Conservation (phyloP, 2,888 invertebrate species). For the Leucophenga montana region DNA sequence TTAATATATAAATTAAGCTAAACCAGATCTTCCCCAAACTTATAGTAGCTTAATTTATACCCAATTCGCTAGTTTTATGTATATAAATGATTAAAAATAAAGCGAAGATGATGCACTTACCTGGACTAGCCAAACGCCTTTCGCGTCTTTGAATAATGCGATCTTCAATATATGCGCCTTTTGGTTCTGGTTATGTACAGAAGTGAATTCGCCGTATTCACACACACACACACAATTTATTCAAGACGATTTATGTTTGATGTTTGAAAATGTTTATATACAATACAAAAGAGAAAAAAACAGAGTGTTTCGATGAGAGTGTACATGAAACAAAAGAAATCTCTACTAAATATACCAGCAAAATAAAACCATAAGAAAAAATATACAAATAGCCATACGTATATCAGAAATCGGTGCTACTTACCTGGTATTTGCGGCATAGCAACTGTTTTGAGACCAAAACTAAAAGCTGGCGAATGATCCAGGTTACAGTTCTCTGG, state of each 20-base stretch:
- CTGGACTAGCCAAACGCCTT: conserved; percentile 70
- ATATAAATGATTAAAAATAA: neutral
- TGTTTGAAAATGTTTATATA: conserved; percentile 43
- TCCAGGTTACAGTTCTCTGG: conserved; percentile 74
- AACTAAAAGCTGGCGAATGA: conserved; percentile 75
- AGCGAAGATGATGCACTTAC: conserved; percentile 56
- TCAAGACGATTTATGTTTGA: too few species aligned
- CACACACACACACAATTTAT: too few species aligned
- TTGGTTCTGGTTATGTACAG: conserved; percentile 51
- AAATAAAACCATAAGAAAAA: conserved; percentile 8
- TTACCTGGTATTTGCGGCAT: conserved; percentile 66
- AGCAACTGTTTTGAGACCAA: conserved; percentile 75
- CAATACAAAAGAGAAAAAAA: conserved; percentile 35
- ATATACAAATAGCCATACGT: neutral
- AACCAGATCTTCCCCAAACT: too few species aligned
- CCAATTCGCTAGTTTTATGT: neutral
- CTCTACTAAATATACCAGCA: neutral
- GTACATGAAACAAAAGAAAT: neutral
- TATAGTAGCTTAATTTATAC: neutral
- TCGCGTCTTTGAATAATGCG: conserved; percentile 72
- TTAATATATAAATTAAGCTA: too few species aligned
- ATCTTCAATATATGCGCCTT: conserved; percentile 71
- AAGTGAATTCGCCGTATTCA: neutral
- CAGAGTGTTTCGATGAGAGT: conserved; percentile 7
- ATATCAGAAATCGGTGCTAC: conserved; percentile 37